A percentile compares a stretch with the other conserved stretches of the same genome.
Conservation (phyloP, 2,888 invertebrate species). For the Lottia scabra region DNA sequence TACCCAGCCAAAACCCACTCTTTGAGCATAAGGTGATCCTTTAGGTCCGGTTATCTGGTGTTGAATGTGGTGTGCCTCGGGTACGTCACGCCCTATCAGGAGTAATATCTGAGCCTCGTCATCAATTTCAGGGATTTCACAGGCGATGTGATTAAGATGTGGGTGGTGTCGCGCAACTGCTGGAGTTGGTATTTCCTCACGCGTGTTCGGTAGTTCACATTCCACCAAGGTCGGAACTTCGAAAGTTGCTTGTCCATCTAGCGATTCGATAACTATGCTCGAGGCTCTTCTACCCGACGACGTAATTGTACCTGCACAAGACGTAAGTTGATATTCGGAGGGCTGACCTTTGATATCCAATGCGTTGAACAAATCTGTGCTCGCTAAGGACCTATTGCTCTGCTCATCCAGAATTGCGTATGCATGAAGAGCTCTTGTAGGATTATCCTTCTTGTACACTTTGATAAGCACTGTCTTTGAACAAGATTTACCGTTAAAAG, state of each 20-base stretch:
- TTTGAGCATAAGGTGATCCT: slow-evolving; percentile 22
- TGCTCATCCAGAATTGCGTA: background rate
- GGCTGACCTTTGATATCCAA: background rate
- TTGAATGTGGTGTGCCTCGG: slow-evolving; percentile 23
- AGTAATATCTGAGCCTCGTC: slow-evolving; percentile 17
- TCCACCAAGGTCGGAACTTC: background rate
- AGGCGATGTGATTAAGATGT: slow-evolving; percentile 16
- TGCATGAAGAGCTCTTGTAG: background rate
- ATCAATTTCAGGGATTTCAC: slow-evolving; percentile 17
- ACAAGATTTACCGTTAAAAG: background rate
- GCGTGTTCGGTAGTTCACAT: too few species aligned
- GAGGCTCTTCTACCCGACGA: background rate
- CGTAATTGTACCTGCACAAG: background rate
- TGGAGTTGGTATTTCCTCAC: slow-evolving; percentile 34
- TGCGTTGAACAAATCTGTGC: background rate
- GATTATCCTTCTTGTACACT: background rate
- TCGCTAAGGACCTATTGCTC: background rate
- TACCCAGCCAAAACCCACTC: slow-evolving; percentile 21
- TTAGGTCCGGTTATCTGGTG: slow-evolving; percentile 20
- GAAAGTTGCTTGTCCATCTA: background rate
- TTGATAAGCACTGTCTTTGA: background rate
- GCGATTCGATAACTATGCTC: background rate
- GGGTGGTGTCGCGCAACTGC: slow-evolving; percentile 14
- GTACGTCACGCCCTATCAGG: slow-evolving; percentile 22
- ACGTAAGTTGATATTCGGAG: background rate